Evolutionary conservation across 2,113 vertebrate genomes (phyloP), one percentile per base, ranked within the genome.

Genomic region (Procapra przewalskii): DNA sequence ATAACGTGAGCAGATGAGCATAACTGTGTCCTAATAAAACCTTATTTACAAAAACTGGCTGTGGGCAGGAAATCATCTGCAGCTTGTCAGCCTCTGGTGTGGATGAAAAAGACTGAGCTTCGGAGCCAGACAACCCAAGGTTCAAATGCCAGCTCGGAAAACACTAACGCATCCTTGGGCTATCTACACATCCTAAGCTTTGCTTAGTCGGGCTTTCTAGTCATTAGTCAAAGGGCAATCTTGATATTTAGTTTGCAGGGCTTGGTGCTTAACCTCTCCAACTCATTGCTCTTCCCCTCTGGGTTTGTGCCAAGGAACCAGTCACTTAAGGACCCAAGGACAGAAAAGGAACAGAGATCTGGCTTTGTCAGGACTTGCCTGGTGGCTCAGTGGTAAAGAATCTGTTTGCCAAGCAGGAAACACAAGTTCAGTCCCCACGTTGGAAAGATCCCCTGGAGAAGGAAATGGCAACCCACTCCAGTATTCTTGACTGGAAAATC

Each of bases 181-280:
- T 64, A 59, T 17, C 84, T 43, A 43, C 83, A 83, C 31, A 88
- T 84, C 67, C 84, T 95, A 67, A 92, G 67, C 59, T 14, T 80
- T 14, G n/a, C 81, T 77, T 45, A 59, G 54, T 48, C 0, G 7
- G 54, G 40, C 71, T 48, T 82, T 54, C 80, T 52, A 54, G 50
- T 80, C 52, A 50, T 40, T 48, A 84, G 19, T 80, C 81, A 62
- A 75, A 93, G 54, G 45, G 21, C 31, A 90, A 82, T 60, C 43
- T 3, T 23, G 43, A 57, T n/a, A 90, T 48, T 86, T 81, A 87
- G 45, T 60, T 81, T 31, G 31, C 31, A 54, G 59, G 64, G 9
- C 27, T 93, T 90, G 48, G 48, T 40, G 55, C 62, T 92, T 67
- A 95, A 64, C 50, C 50, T 8, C 23, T 40, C 59, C 12, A 12